phyloP scores from a whole-genome alignment of 2,888 invertebrate genomes.

The Ommatoiulus sabulosus region DNA sequence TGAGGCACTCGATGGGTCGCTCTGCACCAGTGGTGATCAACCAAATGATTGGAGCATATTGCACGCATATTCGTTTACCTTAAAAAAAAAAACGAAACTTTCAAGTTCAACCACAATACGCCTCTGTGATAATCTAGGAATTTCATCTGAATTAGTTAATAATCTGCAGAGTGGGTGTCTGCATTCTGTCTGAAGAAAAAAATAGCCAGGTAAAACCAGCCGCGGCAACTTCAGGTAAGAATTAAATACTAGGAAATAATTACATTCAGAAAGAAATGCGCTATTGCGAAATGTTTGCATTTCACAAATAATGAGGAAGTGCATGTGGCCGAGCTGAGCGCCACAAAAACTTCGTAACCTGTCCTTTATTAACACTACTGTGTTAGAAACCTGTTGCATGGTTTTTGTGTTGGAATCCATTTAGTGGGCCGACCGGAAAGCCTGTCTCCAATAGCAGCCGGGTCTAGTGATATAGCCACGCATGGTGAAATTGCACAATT shows the following conservation, averaged over 20 bases:
- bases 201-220: background rate
- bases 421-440: no score
- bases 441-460: no score
- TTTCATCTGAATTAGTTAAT: constrained; percentile 9
- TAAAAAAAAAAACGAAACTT: background rate
- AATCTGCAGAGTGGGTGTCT: constrained; percentile 34
- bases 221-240: constrained; percentile 1
- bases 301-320: constrained; percentile 34
- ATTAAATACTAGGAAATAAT: constrained; percentile 34
- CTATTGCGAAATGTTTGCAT: constrained; percentile 22
- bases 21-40: no score
- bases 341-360: background rate
- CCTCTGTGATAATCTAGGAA: background rate
- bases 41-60: no score
- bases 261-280: background rate
- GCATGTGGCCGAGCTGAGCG: background rate
- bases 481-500: no score
- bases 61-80: background rate
- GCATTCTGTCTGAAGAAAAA: background rate
- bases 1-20: background rate
- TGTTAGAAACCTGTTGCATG: background rate
- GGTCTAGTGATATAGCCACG: no score
- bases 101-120: constrained; percentile 10
- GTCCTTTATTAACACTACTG: background rate
- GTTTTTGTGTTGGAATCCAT: background rate